phyloP scores from a whole-genome alignment of 2,888 invertebrate species.

The Latrodectus elegans region DNA sequence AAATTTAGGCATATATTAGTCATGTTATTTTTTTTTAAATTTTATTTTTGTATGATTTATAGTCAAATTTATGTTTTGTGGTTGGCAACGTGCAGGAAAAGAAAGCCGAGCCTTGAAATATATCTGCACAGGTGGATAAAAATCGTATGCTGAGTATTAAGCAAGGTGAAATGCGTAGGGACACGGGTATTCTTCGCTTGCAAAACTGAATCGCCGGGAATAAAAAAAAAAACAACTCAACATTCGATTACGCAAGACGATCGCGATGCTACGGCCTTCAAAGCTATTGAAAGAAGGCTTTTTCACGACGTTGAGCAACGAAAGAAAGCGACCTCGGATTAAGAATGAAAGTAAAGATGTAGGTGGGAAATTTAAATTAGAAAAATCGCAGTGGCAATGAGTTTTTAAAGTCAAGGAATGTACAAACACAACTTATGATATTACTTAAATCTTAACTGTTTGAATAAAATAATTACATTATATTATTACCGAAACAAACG shows the following conservation, averaged over 20 bases:
- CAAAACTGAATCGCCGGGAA: neutral
- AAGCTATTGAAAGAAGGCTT: constrained; percentile 2
- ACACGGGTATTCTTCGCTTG: neutral
- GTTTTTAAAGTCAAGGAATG: too few species aligned
- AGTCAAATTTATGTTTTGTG: neutral
- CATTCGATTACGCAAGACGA: neutral
- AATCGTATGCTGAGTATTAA: neutral
- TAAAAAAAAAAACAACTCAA: neutral
- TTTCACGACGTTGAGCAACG: neutral
- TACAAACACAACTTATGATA: too few species aligned
- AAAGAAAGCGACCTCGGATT: neutral
- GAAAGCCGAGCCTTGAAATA: neutral
- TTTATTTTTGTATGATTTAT: too few species aligned
- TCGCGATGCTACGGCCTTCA: neutral
- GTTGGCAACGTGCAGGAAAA: neutral
- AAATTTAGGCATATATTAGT: too few species aligned
- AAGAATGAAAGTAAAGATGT: neutral
- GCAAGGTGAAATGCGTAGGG: constrained; percentile 5
- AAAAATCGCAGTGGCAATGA: neutral
- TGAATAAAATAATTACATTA: too few species aligned
- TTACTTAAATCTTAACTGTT: too few species aligned
- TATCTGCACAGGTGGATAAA: neutral
- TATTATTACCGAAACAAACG: too few species aligned
- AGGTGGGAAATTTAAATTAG: neutral
- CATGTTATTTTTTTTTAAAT: too few species aligned